Conservation (phyloP, 2,888 invertebrate species). For the Aplocera efformata region DNA sequence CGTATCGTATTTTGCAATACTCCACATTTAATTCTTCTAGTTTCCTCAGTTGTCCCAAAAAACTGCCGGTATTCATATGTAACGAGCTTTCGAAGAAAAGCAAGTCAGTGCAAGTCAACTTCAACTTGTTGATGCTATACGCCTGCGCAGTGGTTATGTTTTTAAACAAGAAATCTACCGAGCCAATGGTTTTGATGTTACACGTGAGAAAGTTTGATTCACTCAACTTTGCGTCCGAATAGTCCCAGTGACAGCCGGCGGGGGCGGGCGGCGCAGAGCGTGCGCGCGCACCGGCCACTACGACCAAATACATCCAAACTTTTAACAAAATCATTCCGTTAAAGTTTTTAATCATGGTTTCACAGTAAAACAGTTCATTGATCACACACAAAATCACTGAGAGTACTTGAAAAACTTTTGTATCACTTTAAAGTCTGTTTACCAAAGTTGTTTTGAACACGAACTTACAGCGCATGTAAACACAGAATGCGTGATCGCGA, state of each 20-base stretch:
- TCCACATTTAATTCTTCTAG: slow-evolving; percentile 87
- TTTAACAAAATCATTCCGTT: slow-evolving; percentile 75
- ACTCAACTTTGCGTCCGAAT: slow-evolving; percentile 78
- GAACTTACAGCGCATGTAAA: slow-evolving; percentile 72
- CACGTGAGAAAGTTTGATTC: slow-evolving; percentile 83
- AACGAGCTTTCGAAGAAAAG: slow-evolving; percentile 87
- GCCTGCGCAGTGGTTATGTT: slow-evolving; percentile 86
- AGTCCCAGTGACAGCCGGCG: slow-evolving; percentile 87
- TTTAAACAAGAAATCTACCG: slow-evolving; percentile 84
- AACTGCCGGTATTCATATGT: slow-evolving; percentile 81
- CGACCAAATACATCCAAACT: slow-evolving; percentile 75
- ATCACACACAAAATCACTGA: slow-evolving; percentile 58
- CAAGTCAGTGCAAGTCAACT: slow-evolving; percentile 86
- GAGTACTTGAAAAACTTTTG: slow-evolving; percentile 52
- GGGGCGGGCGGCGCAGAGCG: slow-evolving; percentile 81
- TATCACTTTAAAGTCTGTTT: slow-evolving; percentile 56
- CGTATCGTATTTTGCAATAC: slow-evolving; percentile 87
- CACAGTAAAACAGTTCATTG: slow-evolving; percentile 71
- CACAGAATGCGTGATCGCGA: slow-evolving; percentile 71
- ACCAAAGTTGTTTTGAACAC: slow-evolving; percentile 55
- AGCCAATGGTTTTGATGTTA: slow-evolving; percentile 86
- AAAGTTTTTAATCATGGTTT: slow-evolving; percentile 67
- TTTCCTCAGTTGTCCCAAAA: slow-evolving; percentile 83
- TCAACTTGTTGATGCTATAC: slow-evolving; percentile 85
- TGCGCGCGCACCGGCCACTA: slow-evolving; percentile 77